A percentile compares a stretch with the other conserved stretches of the same genome.
phyloP scores from a whole-genome alignment of 1,140 invertebrate genomes.

The Drosophila carrolli region DNA sequence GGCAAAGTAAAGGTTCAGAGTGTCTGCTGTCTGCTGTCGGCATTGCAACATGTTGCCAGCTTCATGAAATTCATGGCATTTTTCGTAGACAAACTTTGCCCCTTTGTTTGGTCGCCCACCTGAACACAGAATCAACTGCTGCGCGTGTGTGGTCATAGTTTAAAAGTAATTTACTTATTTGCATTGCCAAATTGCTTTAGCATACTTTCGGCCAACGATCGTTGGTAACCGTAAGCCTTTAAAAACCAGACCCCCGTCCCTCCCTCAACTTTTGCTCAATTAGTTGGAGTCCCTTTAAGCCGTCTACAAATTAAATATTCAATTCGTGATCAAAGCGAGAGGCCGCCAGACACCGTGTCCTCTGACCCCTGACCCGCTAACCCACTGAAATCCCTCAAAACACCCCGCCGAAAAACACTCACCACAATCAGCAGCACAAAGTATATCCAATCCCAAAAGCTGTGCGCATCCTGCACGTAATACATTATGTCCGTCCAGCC shows the following conservation, averaged over 20 bases:
- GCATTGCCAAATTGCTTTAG: slow-evolving; percentile 68
- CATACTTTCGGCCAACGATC: slow-evolving; percentile 21
- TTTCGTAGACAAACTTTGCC: slow-evolving; percentile 40
- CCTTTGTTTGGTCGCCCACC: background rate
- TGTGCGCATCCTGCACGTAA: slow-evolving; percentile 97
- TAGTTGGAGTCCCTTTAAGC: slow-evolving; percentile 26
- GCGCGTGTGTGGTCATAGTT: slow-evolving; percentile 51
- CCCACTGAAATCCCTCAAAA: slow-evolving; percentile 8
- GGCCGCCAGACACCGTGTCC: slow-evolving; percentile 15
- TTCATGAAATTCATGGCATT: slow-evolving; percentile 30
- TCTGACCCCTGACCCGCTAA: slow-evolving; percentile 13
- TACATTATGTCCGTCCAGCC: slow-evolving; percentile 99
- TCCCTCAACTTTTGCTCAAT: slow-evolving; percentile 20
- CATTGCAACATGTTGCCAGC: slow-evolving; percentile 29
- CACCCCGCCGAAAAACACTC: slow-evolving; percentile 85
- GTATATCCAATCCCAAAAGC: slow-evolving; percentile 99
- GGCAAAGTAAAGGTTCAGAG: background rate
- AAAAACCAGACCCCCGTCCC: background rate
- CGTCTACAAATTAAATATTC: slow-evolving; percentile 51
- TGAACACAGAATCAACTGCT: background rate
- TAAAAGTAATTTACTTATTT: slow-evolving; percentile 75
- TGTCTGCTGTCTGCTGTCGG: slow-evolving; percentile 12
- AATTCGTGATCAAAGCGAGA: slow-evolving; percentile 50
- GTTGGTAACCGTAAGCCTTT: background rate
- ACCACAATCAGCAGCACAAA: slow-evolving; percentile 99